Evolutionary conservation across 1,140 invertebrate species (phyloP), one percentile per base, ranked within the genome.

Genomic region (Propsilocerus akamusi): DNA sequence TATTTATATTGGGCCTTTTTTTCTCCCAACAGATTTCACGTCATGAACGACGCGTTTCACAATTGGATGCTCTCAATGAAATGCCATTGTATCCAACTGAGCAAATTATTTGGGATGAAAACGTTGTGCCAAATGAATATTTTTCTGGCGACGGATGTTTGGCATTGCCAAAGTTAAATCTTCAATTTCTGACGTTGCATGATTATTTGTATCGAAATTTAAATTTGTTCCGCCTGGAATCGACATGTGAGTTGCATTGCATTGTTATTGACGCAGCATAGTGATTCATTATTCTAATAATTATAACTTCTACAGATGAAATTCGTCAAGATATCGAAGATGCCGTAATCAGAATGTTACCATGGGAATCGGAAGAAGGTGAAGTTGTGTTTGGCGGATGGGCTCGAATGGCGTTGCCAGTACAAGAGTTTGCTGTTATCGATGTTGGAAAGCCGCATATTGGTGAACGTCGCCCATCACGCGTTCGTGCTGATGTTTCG

Each of bases 11-110:
- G 2, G 24, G 26, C 32, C 22, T 24, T 57, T 49, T 53, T 46
- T 50, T 48, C 20, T 26, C 51, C 47, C 25, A 61, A 30, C 58
- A 85, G 81, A 77, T 87, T 49, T 87, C 86, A 8, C 71, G 85
- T 8, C 90, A 97, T 64, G 92, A 97, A 64, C 73, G 83, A 50
- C 76, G 91, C 47, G 76, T 80, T 14, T 97, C 93, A 0, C 96
- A 98, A 60, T 65, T 98, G 28, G 88, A 98, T 64, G 83, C 87
- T 46, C 68, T 99, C 2, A 99, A 99, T 62, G 84, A 92, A 56
- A 96, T 99, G 89, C 94, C 97, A 0, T 70, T 99, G 0, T 99
- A 99, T 68, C 97, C 96, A 1, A 98, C 93, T 0, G 96, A 99
- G 64, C 81, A 91, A 47, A 83, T 99, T 8, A 96, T 99, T 56